A percentile compares a stretch with the other conserved stretches of the same genome.
Evolutionary conservation across 2,113 vertebrate genomes (phyloP).

Genomic region (Rhinichthys klamathensis): DNA sequence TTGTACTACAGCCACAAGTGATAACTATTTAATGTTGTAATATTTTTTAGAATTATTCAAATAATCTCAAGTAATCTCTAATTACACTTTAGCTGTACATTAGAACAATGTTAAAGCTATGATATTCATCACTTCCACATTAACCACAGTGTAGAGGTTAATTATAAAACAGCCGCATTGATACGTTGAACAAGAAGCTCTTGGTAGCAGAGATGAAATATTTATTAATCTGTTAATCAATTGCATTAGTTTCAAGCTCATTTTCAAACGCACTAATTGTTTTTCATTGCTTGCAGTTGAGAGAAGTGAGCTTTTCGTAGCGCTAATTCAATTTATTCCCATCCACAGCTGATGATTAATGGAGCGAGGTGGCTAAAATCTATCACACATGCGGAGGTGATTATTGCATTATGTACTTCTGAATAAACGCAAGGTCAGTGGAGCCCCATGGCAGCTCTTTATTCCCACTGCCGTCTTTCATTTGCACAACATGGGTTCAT

Average conservation of each 20-base stretch:
- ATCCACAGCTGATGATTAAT: constrained; percentile 67
- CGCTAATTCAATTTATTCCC: constrained; percentile 61
- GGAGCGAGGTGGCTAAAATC: constrained; percentile 51
- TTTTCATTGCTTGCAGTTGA: constrained; percentile 60
- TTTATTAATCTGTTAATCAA: constrained; percentile 67
- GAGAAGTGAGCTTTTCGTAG: constrained; percentile 50
- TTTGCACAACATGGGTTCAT: constrained; percentile 53
- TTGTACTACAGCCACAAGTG: no score
- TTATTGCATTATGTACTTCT: constrained; percentile 67
- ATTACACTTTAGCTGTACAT: constrained; percentile 54
- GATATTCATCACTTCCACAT: constrained; percentile 60
- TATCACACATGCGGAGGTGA: constrained; percentile 64
- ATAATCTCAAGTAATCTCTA: constrained; percentile 19
- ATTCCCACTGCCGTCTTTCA: constrained; percentile 57
- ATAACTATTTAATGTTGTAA: background rate
- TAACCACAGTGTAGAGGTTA: constrained; percentile 61
- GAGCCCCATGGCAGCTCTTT: constrained; percentile 51
- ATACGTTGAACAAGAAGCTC: constrained; percentile 46
- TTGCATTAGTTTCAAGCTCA: constrained; percentile 59
- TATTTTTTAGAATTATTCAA: background rate
- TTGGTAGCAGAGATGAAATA: constrained; percentile 48
- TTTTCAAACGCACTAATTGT: constrained; percentile 56
- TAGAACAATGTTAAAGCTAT: constrained; percentile 52
- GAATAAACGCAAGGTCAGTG: constrained; percentile 60
- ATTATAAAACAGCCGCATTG: constrained; percentile 62